These are phyloP conservation scores for Grantiella picta DNA, from an alignment of 2,113 vertebrate genomes.

Conservation along the genomic window DNA sequence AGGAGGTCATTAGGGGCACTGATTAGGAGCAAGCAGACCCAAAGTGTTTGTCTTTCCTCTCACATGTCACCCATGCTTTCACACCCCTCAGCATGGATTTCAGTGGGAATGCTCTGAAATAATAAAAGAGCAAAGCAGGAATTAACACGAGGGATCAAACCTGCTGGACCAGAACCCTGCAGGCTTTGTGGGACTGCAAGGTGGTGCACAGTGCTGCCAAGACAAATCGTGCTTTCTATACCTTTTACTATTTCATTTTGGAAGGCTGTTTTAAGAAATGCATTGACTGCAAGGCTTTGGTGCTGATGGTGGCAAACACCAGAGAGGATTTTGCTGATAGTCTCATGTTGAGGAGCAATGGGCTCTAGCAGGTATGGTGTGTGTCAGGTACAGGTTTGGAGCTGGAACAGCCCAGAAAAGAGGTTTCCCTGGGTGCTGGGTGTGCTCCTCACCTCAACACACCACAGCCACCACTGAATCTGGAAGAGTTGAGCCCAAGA, in stretches of 20 bases:
- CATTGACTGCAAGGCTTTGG: not conserved
- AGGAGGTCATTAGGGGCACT: not conserved
- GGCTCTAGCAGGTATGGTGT: not conserved
- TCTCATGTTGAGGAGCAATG: not conserved
- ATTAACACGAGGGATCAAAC: not conserved
- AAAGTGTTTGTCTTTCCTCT: not conserved
- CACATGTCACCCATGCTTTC: not conserved
- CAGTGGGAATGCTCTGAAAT: not conserved
- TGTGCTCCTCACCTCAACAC: not conserved
- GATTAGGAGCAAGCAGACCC: not conserved
- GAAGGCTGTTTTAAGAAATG: not conserved
- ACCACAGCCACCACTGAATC: not conserved
- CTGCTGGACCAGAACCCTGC: not conserved
- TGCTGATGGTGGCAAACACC: not conserved
- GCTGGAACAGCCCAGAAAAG: not conserved
- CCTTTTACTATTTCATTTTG: not conserved
- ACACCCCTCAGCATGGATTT: not conserved
- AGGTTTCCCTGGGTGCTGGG: not conserved
- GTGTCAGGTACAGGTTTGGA: not conserved
- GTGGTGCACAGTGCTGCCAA: not conserved
- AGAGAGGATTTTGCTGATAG: not conserved
- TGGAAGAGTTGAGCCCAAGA: not conserved
- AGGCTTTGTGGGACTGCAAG: not conserved
- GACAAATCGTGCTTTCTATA: not conserved
- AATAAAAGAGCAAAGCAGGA: not conserved